Evolutionary conservation across 2,888 invertebrate species (phyloP).

Genomic region (Leucozona laternaria): DNA sequence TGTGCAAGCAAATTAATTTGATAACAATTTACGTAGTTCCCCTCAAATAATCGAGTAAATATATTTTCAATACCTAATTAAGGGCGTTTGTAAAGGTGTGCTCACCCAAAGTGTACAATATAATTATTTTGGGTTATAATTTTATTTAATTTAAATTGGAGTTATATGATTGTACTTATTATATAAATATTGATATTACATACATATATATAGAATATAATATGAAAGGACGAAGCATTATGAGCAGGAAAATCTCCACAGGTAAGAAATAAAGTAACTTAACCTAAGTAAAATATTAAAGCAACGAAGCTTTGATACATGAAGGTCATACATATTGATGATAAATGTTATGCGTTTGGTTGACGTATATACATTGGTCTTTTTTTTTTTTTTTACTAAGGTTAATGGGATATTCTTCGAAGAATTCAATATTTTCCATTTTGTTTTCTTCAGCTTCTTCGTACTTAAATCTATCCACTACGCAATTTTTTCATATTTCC

Average conservation of each 20-base stretch:
- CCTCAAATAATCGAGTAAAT: neutral
- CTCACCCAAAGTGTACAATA: neutral
- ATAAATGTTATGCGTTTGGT: slow-evolving; percentile 23
- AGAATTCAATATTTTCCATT: neutral
- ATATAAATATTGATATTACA: neutral
- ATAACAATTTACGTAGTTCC: neutral
- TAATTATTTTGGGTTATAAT: neutral
- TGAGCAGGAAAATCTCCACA: slow-evolving; percentile 15
- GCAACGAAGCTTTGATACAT: slow-evolving; percentile 8
- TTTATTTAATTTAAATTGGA: neutral
- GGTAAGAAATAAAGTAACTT: slow-evolving; percentile 29
- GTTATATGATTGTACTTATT: neutral
- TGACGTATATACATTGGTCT: neutral
- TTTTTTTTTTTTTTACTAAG: neutral
- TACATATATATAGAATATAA: neutral
- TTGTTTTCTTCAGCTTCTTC: neutral
- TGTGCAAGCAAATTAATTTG: neutral
- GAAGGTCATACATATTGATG: slow-evolving; percentile 36
- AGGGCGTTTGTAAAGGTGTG: neutral
- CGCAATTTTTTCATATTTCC: neutral
- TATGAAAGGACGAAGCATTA: neutral
- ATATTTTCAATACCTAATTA: neutral
- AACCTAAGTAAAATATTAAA: neutral
- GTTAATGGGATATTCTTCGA: slow-evolving; percentile 37
- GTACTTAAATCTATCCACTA: neutral